Base-by-base conservation (phyloP, 2,888 invertebrate genomes). In the Caenorhabditis imperialis region DNA sequence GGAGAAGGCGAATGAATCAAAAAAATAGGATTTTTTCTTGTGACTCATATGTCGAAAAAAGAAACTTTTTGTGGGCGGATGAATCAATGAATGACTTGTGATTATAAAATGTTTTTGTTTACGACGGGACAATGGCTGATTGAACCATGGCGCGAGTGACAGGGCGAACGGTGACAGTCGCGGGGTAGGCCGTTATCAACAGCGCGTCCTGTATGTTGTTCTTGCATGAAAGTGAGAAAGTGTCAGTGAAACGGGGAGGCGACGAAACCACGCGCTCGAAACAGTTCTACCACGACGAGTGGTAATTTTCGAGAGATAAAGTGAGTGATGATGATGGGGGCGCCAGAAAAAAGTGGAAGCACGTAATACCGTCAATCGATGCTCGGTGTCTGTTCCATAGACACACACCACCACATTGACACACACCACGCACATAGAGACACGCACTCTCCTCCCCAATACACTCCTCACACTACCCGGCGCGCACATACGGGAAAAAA, bases 321-420 rank as follows among this genome's bases (percentile, higher is more conserved):
- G 16, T 50, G 22, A 40, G 27, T 25, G n/a, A 48, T 18, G 16
- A 14, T 30, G 23, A 42, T 10, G 14, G 18, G 33, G 48, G 18
- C n/a, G 16, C 20, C 18, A 38, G 50, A 38, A 20, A 38, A 40
- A 30, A 38, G 51, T 12, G 48, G 40, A 42, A 47, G 57, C 67
- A 67, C 67, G 57, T 51, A 57, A 55, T 67, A 57, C 67, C 67
- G 51, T 67, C 57, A 51, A 67, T 67, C 67, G 57, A 67, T 57
- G 67, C 67, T 67, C 67, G 42, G 51, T 67, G 57, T 57, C 57
- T 57, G 50, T 67, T 57, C 57, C 57, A 50, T 50, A 48, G 40
- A 65, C 55, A 65, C 65, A 65, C 55, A 65, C 37, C 38, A 30
- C 30, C 20, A 38, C 50, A 51, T 44, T 44, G 44, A 35, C 51